A percentile compares a stretch with the other conserved stretches of the same genome.
These are phyloP conservation scores for Nipponacmea schrenckii DNA, from an alignment of 2,888 invertebrate species.

Conservation along the genomic window DNA sequence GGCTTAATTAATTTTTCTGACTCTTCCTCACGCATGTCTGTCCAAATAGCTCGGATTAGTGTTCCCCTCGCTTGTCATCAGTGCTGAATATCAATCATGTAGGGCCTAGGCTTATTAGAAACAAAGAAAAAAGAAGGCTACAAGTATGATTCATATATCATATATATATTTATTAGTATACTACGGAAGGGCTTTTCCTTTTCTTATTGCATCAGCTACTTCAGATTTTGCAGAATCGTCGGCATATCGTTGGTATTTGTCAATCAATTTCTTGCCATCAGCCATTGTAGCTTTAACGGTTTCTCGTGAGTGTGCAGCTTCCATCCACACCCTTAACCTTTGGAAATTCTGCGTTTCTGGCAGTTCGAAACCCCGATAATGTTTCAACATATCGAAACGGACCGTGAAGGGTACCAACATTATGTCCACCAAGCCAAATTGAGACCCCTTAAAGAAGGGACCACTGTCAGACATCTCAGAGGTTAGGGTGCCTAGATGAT, in stretches of 20 bases:
- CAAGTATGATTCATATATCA: too few relatives aligned
- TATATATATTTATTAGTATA: too few relatives aligned
- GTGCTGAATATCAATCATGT: too few relatives aligned
- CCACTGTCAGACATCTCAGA: conserved; percentile 35
- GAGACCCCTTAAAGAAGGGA: conserved; percentile 42
- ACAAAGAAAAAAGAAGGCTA: too few relatives aligned
- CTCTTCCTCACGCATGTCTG: too few relatives aligned
- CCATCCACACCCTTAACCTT: conserved; percentile 30
- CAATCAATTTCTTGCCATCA: conserved; percentile 18
- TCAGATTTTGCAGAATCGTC: conserved; percentile 32
- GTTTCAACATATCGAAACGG: conserved; percentile 36
- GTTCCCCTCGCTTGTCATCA: too few relatives aligned
- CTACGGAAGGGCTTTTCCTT: conserved; percentile 32
- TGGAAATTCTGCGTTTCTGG: conserved; percentile 35
- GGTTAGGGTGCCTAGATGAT: conserved; percentile 32
- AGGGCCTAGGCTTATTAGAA: too few relatives aligned
- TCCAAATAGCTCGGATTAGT: too few relatives aligned
- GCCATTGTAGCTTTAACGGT: conserved; percentile 25
- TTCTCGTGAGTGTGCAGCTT: conserved; percentile 27
- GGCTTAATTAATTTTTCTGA: too few relatives aligned
- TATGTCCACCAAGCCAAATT: conserved; percentile 48
- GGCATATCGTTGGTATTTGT: conserved; percentile 32
- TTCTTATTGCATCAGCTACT: conserved; percentile 38
- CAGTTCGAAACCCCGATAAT: conserved; percentile 40
- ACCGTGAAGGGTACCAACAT: conserved; percentile 43